These are phyloP conservation scores for Danio aesculapii DNA, from an alignment of 2,797 vertebrate species.

Conservation along the genomic window DNA sequence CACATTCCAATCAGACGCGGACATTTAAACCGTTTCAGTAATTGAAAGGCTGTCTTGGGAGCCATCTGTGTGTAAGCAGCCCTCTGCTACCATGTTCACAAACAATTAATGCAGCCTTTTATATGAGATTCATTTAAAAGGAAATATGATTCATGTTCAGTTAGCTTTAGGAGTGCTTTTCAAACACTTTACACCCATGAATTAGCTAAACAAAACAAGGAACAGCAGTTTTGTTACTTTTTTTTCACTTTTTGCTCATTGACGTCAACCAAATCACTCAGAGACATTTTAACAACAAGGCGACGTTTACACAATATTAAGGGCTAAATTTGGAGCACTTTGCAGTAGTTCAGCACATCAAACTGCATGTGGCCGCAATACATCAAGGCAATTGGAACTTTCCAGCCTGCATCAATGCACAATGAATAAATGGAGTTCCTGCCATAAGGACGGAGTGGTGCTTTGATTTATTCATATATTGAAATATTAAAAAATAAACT, in stretches of 20 bases:
- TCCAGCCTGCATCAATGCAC: constrained; percentile 3
- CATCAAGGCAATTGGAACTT: background rate
- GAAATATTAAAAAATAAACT: background rate
- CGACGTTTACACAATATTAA: background rate
- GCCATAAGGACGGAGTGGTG: background rate
- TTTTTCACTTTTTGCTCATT: background rate
- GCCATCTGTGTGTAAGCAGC: constrained; percentile 71
- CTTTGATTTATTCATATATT: constrained; percentile 1
- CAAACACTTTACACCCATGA: background rate
- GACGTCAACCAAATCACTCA: background rate
- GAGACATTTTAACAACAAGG: background rate
- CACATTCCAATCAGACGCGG: constrained; percentile 78
- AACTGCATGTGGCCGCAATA: background rate
- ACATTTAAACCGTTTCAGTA: constrained; percentile 79
- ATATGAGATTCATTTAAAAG: background rate
- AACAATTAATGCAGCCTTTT: constrained; percentile 9
- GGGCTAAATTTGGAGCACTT: background rate
- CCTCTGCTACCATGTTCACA: constrained; percentile 48
- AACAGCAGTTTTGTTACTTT: too few relatives aligned
- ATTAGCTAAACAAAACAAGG: background rate
- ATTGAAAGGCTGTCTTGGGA: constrained; percentile 81
- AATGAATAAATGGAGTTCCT: background rate
- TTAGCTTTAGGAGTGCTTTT: background rate
- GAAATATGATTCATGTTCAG: background rate
- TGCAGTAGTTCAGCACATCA: background rate